These are phyloP conservation scores for Onychostoma macrolepis DNA, from an alignment of 2,113 vertebrate genomes.

Conservation along the genomic window DNA sequence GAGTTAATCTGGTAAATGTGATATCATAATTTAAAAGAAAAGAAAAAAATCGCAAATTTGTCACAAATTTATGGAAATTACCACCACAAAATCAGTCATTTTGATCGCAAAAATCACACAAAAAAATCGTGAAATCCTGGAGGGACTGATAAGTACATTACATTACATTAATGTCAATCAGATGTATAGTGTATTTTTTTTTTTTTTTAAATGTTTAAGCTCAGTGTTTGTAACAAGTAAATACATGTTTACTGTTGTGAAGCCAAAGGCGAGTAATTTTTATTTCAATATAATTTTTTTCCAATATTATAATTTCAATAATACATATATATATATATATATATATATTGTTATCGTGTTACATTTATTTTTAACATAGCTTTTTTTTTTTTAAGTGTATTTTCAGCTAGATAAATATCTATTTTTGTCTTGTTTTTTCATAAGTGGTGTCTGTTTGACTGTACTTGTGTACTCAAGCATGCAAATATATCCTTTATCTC, in stretches of 20 bases:
- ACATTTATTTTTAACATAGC: neutral
- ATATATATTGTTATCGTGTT: neutral
- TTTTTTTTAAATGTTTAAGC: neutral
- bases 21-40: too few species aligned
- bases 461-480: constrained; percentile 33
- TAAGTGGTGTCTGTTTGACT: constrained; percentile 23
- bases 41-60: too few species aligned
- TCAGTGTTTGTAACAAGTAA: neutral
- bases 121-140: too few species aligned
- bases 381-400: neutral
- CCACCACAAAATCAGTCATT: too few species aligned
- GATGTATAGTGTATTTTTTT: neutral
- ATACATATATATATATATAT: too few species aligned
- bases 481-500: constrained; percentile 49
- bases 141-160: too few species aligned
- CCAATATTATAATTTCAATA: neutral
- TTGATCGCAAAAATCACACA: too few species aligned
- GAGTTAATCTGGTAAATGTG: too few species aligned
- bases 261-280: neutral
- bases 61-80: too few species aligned
- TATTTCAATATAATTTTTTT: neutral
- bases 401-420: constrained; percentile 13
- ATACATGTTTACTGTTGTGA: neutral
- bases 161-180: neutral
- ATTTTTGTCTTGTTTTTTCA: neutral